phyloP scores from a whole-genome alignment of 2,113 vertebrate genomes.

The Notechis scutatus region DNA sequence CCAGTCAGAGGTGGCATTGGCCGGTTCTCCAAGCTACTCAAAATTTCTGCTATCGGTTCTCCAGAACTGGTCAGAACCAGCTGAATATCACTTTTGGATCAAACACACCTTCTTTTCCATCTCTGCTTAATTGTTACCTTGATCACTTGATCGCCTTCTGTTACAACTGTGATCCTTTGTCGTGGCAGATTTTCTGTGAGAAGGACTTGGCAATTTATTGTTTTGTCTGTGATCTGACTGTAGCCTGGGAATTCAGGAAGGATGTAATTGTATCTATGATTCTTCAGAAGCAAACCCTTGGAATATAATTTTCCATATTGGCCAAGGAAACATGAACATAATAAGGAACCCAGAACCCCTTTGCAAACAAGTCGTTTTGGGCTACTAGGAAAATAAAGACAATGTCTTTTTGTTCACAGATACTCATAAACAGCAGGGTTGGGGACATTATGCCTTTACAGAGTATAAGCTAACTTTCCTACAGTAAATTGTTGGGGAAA shows the following conservation, averaged over 20 bases:
- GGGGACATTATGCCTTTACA: background rate
- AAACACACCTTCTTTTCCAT: background rate
- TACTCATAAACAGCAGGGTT: background rate
- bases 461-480: background rate
- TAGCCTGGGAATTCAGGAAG: background rate
- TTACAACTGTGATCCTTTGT: background rate
- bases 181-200: background rate
- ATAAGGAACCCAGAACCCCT: background rate
- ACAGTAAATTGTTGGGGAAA: background rate
- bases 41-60: no score
- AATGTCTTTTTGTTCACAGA: background rate
- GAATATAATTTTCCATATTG: background rate
- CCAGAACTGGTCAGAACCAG: no score
- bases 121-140: background rate
- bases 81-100: background rate
- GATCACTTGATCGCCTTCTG: background rate
- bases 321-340: background rate
- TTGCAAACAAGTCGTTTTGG: background rate
- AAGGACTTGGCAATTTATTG: background rate
- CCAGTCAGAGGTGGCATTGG: no score
- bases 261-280: background rate
- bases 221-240: background rate
- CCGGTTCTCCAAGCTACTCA: no score
- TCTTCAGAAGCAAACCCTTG: background rate
- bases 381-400: background rate